phyloP scores from a whole-genome alignment of 2,113 vertebrate genomes.

The Anhinga rufa region DNA sequence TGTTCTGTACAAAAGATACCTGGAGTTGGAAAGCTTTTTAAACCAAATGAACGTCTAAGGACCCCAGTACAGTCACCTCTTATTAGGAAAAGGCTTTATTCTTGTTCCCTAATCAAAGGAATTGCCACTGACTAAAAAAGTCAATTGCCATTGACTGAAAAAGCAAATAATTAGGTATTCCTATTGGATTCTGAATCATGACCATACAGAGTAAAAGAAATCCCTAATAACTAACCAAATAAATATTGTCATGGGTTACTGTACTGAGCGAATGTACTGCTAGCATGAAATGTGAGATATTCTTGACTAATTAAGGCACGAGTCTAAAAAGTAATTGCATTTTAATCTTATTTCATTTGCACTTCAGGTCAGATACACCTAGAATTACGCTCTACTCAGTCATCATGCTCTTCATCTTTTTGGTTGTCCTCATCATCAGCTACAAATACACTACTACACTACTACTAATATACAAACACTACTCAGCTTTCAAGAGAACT shows the following conservation, averaged over 20 bases:
- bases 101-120: neutral
- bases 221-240: neutral
- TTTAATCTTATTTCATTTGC: neutral
- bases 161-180: neutral
- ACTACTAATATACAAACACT: neutral
- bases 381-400: neutral
- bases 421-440: neutral
- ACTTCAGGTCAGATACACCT: constrained; percentile 23
- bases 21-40: neutral
- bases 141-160: neutral
- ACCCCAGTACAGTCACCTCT: neutral
- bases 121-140: neutral
- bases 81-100: neutral
- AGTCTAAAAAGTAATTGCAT: neutral
- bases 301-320: neutral
- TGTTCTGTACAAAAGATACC: neutral
- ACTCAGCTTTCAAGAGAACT: neutral
- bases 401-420: neutral
- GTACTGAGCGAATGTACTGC: neutral
- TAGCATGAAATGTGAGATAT: neutral
- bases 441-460: neutral
- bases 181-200: neutral
- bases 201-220: neutral
- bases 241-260: neutral
- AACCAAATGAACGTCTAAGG: neutral